phyloP scores from a whole-genome alignment of 2,888 invertebrate genomes.

The Cheilosia vulpina region DNA sequence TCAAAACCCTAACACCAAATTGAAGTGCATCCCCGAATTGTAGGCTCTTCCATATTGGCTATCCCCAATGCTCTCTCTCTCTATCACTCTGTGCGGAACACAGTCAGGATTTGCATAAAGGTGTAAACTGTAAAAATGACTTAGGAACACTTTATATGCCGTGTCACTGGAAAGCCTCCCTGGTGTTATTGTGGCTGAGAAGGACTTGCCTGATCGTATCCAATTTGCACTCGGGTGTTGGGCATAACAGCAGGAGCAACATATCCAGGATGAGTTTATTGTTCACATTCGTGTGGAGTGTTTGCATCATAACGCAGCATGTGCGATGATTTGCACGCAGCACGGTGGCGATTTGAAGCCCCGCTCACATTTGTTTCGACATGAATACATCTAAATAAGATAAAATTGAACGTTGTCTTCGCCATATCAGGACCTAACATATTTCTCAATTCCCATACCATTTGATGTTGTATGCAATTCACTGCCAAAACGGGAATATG shows the following conservation, averaged over 20 bases:
- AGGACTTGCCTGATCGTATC: slow-evolving; percentile 53
- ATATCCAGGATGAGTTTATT: slow-evolving; percentile 62
- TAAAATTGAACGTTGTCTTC: slow-evolving; percentile 44
- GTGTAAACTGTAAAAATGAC: slow-evolving; percentile 78
- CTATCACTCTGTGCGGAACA: slow-evolving; percentile 36
- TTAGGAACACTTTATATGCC: slow-evolving; percentile 72
- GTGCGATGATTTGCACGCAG: slow-evolving; percentile 72
- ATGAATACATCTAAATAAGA: slow-evolving; percentile 62
- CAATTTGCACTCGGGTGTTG: slow-evolving; percentile 70
- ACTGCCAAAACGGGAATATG: slow-evolving; percentile 33
- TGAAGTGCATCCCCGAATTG: slow-evolving; percentile 73
- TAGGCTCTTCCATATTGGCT: slow-evolving; percentile 38
- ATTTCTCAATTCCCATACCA: slow-evolving; percentile 39
- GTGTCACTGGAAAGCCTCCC: slow-evolving; percentile 58
- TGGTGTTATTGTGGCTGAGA: slow-evolving; percentile 37
- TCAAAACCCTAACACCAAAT: slow-evolving; percentile 65
- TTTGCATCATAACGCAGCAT: slow-evolving; percentile 74
- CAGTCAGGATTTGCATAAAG: slow-evolving; percentile 82
- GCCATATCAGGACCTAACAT: slow-evolving; percentile 42
- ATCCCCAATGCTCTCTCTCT: slow-evolving; percentile 27
- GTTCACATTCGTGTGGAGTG: slow-evolving; percentile 62
- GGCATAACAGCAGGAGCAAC: slow-evolving; percentile 57
- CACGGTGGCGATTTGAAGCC: slow-evolving; percentile 64
- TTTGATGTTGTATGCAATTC: slow-evolving; percentile 55
- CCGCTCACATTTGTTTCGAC: slow-evolving; percentile 66